phyloP scores from a whole-genome alignment of 2,113 vertebrate species.

The Alethe castanea region DNA sequence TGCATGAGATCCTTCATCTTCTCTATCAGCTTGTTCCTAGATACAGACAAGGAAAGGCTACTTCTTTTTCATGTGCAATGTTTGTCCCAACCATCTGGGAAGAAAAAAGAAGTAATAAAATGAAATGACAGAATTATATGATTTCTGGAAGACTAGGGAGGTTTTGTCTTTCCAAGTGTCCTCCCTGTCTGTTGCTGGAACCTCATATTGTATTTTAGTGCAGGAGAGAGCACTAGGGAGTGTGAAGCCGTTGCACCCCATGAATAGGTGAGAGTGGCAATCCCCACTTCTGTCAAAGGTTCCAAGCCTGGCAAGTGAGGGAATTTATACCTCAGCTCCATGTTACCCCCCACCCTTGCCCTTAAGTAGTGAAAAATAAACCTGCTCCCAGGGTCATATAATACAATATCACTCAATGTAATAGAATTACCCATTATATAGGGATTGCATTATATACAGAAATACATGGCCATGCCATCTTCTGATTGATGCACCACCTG shows the following conservation, averaged over 20 bases:
- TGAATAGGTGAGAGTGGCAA: background rate
- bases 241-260: background rate
- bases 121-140: background rate
- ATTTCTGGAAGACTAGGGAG: background rate
- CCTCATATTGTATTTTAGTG: background rate
- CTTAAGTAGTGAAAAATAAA: background rate
- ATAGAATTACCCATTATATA: background rate
- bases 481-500: background rate
- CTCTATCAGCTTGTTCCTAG: background rate
- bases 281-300: background rate
- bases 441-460: background rate
- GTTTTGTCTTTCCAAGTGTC: background rate
- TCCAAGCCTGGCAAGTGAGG: background rate
- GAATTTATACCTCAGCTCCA: background rate
- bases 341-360: accelerated
- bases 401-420: background rate
- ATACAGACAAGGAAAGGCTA: background rate
- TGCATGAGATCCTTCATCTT: background rate
- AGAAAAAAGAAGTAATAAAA: background rate
- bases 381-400: background rate
- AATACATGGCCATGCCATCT: background rate
- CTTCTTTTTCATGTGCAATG: background rate
- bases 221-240: accelerated
- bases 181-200: background rate
- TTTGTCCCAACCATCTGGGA: background rate